phyloP scores from a whole-genome alignment of 2,113 vertebrate genomes.

The Thermophis baileyi region DNA sequence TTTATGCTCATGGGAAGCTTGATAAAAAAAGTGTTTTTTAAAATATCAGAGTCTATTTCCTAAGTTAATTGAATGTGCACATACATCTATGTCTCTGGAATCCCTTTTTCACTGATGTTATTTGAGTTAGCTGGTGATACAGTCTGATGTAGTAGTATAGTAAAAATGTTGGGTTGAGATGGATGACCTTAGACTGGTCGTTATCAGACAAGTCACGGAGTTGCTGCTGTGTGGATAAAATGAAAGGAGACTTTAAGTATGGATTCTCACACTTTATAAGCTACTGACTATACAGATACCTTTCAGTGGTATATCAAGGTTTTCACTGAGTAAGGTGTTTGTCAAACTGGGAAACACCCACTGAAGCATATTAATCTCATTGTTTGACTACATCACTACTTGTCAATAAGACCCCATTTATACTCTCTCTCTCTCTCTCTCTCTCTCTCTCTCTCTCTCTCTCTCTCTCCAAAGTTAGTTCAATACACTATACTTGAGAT shows the following conservation, averaged over 20 bases:
- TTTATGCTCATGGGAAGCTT: background rate
- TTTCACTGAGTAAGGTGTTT: background rate
- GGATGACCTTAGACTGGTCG: background rate
- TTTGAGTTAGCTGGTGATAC: background rate
- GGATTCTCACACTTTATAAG: background rate
- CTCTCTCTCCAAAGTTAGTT: background rate
- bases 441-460: no score
- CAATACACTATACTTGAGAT: background rate
- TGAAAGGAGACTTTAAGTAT: background rate
- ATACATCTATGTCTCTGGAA: background rate
- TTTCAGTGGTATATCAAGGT: background rate
- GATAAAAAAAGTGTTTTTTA: background rate
- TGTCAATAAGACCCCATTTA: background rate
- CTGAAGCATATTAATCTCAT: background rate
- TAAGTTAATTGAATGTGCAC: background rate
- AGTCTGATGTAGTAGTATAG: background rate
- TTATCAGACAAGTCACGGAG: background rate
- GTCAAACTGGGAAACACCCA: background rate
- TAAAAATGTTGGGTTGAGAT: background rate
- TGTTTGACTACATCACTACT: background rate
- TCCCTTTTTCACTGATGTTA: background rate
- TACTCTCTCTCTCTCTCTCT: no score
- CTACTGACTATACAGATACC: background rate
- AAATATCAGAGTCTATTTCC: background rate
- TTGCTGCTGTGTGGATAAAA: background rate